Evolutionary conservation across 2,113 vertebrate genomes (phyloP).

Genomic region (Ciconia maguari): DNA sequence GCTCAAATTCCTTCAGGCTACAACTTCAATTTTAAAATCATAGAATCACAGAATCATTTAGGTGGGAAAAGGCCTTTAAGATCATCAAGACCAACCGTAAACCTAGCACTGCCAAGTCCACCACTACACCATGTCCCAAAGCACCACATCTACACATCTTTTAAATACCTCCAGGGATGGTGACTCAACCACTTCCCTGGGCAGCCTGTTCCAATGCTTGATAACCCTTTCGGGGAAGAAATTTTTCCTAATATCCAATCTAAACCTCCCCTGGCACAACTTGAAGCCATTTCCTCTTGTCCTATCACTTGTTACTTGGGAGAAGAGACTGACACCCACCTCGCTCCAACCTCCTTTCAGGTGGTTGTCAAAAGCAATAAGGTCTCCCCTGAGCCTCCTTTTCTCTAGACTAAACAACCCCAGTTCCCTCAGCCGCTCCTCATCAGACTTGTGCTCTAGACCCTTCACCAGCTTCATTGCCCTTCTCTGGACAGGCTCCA

Average conservation of each 20-base stretch:
- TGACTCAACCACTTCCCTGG: background rate
- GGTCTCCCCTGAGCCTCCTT: background rate
- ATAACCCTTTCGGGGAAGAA: background rate
- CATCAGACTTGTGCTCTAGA: background rate
- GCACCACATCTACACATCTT: background rate
- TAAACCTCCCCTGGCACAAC: background rate
- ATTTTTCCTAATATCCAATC: background rate
- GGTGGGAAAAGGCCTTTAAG: background rate
- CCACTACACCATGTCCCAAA: background rate
- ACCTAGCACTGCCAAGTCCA: background rate
- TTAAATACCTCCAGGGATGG: background rate
- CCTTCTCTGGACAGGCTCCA: background rate
- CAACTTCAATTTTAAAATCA: background rate
- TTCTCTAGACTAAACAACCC: background rate
- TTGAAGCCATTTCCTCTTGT: background rate
- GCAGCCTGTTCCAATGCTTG: background rate
- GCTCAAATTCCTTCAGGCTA: background rate
- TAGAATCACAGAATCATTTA: background rate
- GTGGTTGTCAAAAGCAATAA: background rate
- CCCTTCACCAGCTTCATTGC: background rate
- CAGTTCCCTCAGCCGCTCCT: background rate
- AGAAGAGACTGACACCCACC: background rate
- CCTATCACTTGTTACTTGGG: background rate
- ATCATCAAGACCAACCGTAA: background rate
- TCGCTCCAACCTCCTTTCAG: background rate